Conservation (phyloP, 2,113 vertebrate genomes). For the Apteryx mantelli region DNA sequence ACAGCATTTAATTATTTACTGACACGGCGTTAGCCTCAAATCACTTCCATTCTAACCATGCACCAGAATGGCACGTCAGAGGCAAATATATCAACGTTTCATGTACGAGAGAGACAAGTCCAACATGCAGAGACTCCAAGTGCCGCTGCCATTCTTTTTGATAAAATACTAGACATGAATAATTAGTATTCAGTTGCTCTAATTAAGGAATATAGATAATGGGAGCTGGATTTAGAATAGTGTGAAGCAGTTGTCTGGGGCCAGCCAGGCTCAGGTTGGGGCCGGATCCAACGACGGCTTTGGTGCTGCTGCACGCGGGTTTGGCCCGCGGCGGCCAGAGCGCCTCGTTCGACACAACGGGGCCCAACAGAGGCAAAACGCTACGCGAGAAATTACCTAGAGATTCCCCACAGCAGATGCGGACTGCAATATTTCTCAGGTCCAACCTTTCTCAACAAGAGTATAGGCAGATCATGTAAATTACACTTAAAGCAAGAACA, state of each 20-base stretch:
- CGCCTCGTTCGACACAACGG: rapidly evolving
- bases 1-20: neutral
- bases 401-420: neutral
- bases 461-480: neutral
- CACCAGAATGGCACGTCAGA: neutral
- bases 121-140: conserved; percentile 13
- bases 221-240: conserved; percentile 45
- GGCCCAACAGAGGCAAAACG: neutral
- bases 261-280: rapidly evolving
- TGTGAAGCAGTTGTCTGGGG: neutral
- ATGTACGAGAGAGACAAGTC: neutral
- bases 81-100: neutral
- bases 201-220: conserved; percentile 54
- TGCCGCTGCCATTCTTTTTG: conserved; percentile 59
- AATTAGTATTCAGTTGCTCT: conserved; percentile 65
- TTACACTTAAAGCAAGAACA: conserved; percentile 4
- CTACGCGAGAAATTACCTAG: rapidly evolving
- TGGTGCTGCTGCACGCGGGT: neutral
- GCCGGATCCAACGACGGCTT: neutral
- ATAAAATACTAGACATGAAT: conserved; percentile 53
- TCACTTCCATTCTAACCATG: neutral
- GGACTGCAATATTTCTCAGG: neutral
- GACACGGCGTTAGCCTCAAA: neutral
- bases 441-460: neutral
- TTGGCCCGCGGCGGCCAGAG: neutral